These are phyloP conservation scores for Hystrix brachyura DNA, from an alignment of 2,113 vertebrate species.

Conservation along the genomic window DNA sequence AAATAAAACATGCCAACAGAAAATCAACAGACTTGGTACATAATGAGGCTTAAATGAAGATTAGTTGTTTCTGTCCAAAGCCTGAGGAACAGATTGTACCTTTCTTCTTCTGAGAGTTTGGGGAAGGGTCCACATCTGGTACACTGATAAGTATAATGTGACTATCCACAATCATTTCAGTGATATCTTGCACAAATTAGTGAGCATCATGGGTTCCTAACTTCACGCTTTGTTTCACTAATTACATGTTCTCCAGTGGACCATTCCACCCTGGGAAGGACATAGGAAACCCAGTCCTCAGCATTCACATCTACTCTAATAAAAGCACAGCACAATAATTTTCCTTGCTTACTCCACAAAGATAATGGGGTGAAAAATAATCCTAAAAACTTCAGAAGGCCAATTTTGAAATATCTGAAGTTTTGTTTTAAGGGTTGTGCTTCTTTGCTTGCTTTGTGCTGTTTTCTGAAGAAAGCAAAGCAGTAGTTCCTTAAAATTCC, in stretches of 20 bases:
- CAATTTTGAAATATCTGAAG: constrained; percentile 22
- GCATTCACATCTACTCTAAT: neutral
- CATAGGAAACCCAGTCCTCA: neutral
- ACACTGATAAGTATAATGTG: neutral
- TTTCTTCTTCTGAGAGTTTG: neutral
- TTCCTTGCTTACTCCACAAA: constrained; percentile 5
- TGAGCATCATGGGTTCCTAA: neutral
- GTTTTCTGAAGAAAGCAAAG: constrained; percentile 22
- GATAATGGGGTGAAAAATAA: neutral
- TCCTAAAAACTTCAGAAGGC: constrained; percentile 19
- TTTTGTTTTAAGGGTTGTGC: neutral
- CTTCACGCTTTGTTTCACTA: neutral
- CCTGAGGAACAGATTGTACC: neutral
- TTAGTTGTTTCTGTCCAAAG: neutral
- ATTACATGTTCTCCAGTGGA: neutral
- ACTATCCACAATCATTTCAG: neutral
- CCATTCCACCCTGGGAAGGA: neutral
- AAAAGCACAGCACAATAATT: neutral
- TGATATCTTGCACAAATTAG: neutral
- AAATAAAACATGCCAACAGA: neutral
- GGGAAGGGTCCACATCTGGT: neutral
- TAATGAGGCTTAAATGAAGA: neutral
- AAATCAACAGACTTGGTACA: neutral
- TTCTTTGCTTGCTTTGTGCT: neutral
- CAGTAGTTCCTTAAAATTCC: neutral